Base-by-base conservation (phyloP, 2,113 vertebrate species). In the Recurvirostra avosetta region DNA sequence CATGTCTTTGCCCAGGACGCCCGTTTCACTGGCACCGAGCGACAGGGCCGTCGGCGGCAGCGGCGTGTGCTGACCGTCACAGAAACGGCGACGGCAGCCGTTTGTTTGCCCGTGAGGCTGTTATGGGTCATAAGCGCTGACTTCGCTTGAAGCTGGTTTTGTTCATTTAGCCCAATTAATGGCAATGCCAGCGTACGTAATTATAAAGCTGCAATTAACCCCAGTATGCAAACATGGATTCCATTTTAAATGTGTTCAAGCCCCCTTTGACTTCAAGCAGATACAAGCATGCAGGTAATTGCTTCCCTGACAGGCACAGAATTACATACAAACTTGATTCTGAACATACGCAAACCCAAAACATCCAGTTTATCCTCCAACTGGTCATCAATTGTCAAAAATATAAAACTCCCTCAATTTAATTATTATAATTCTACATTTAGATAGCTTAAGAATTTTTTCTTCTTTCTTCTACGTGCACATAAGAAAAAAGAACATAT, bases 11-110 rank as follows among this genome's bases (percentile, higher is more conserved):
- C 23, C 20, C 30, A 7, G 58, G 47, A 36, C 1, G 1, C 9
- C 21, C 5, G 3, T 9, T 18, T 15, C 53, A 21, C 10, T 9
- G 23, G 34, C 36, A 21, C 23, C 0, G 7, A 34, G 49, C 12
- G 23, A 50, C 23, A 13, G 49, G 11, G 49, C 49, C 12, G 12
- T 50, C 49, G 23, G 13, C 10, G 0, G 36, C 47, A 26, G 34
- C 41, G 53, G 32, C 0, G 2, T 0, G 21, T 27, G 26, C 49
- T 12, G 49, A 50, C 22, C 15, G 15, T 4, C 55, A 14, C 49
- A 0, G 6, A 11, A 45, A 3, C 0, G 1, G 15, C 2, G 43
- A 9, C 26, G 19, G 38, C 26, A 38, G 50, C 4, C 16, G 8
- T 6, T 12, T 3, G 8, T 5, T 30, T 15, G 26, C 45, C 34